Evolutionary conservation across 2,113 vertebrate genomes (phyloP), one percentile per base, ranked within the genome.

Genomic region (Maccullochella peelii): DNA sequence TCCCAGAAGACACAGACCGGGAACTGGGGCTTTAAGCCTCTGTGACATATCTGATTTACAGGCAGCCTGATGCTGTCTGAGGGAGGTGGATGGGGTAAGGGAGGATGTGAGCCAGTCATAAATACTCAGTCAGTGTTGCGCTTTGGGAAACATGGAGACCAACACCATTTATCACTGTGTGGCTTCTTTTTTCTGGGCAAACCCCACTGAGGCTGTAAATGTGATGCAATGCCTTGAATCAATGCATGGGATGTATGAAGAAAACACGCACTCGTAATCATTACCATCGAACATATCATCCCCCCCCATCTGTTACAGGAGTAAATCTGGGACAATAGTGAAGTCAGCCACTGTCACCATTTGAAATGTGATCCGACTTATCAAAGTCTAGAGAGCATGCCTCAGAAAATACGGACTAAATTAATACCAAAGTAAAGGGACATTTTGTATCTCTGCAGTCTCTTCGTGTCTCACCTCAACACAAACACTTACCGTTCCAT

Each of bases 401-500:
- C 57, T 78, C 50, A 54, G 74, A 73, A 73, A 70, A 63, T 36
- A 44, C 40, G 38, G 21, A 73, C 10, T 20, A 61, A 55, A 86
- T 40, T 16, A 77, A 59, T 38, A 63, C 36, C 11, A 4, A 49
- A 49, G 71, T 68, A 65, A 62, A 21, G 12, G 2, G 33, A 58
- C 33, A 10, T 66, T 73, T 30, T 66, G 8, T 30, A 40, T 63
- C 5, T 61, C 27, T 54, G 36, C 20, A 33, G 38, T 55, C 8
- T 71, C 61, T 67, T 59, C 2, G 2, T 23, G 63, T 61, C 25
- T 50, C 42, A 25, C 50, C 7, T 49, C 9, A 78, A 68, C n/a
- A 20, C 47, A 82, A 27, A 86, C 71, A 82, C 87, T 95, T 80
- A 99, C 98, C 97, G 1, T 95, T 94, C 98, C 98, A 99, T 0